Percentiles rank a stretch among this genome's conserved stretches.
Conservation (phyloP, 2,797 vertebrate genomes). For the Euthynnus affinis region DNA sequence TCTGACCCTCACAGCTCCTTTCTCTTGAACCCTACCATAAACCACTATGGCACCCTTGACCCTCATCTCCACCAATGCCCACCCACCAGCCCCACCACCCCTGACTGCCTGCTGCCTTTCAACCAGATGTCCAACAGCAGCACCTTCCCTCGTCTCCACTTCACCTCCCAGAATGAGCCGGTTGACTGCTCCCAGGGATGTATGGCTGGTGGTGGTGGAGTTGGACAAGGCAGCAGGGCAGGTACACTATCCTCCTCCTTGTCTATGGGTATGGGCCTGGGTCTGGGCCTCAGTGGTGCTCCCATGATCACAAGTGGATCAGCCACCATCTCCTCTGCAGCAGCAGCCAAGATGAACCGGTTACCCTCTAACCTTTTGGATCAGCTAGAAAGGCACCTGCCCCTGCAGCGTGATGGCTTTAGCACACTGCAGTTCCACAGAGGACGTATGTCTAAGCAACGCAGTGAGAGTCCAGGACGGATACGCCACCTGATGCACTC, state of each 20-base stretch:
- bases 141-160: constrained; percentile 97
- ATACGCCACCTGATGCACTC: constrained; percentile 99
- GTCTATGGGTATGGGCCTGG: constrained; percentile 86
- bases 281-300: constrained; percentile 81
- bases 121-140: constrained; percentile 95
- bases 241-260: constrained; percentile 81
- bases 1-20: constrained; percentile 92
- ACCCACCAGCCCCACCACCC: constrained; percentile 84
- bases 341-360: constrained; percentile 96
- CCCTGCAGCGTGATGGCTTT: constrained; percentile 96
- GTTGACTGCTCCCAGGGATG: constrained; percentile 77
- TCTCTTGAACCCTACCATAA: constrained; percentile 91
- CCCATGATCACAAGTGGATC: constrained; percentile 89
- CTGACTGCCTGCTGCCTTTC: constrained; percentile 94
- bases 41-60: constrained; percentile 93
- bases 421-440: constrained; percentile 98
- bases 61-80: constrained; percentile 86
- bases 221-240: constrained; percentile 86
- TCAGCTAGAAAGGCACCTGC: constrained; percentile 98
- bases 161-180: constrained; percentile 91
- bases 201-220: constrained; percentile 80
- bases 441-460: constrained; percentile 88
- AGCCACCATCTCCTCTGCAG: constrained; percentile 86
- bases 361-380: constrained; percentile 96
- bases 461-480: constrained; percentile 96